Evolutionary conservation across 2,113 vertebrate genomes (phyloP).

Genomic region (Girardinichthys multiradiatus): DNA sequence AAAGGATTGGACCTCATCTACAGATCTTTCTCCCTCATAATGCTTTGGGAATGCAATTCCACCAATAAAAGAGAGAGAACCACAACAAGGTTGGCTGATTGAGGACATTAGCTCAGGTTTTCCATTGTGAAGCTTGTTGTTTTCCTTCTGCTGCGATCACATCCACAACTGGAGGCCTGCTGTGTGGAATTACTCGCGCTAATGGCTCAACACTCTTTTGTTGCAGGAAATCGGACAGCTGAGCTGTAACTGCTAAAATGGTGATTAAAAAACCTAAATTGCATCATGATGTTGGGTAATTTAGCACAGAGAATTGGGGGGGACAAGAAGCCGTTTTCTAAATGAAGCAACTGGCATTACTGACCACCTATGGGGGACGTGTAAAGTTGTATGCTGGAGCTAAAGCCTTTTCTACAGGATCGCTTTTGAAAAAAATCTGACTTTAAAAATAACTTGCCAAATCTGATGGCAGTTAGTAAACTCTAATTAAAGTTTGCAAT

Average conservation of each 20-base stretch:
- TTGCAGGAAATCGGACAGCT: constrained; percentile 84
- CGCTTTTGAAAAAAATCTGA: constrained; percentile 43
- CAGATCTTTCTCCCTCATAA: constrained; percentile 36
- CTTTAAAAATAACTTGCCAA: constrained; percentile 66
- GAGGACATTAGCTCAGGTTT: constrained; percentile 73
- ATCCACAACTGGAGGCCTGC: constrained; percentile 80
- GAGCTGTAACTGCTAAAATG: constrained; percentile 80
- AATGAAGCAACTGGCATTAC: constrained; percentile 66
- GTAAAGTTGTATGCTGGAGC: constrained; percentile 53
- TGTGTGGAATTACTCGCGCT: constrained; percentile 81
- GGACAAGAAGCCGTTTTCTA: constrained; percentile 41
- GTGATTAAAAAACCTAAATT: constrained; percentile 83
- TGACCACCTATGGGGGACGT: constrained; percentile 61
- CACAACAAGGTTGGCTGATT: constrained; percentile 67
- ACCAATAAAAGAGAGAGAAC: constrained; percentile 44
- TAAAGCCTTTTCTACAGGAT: constrained; percentile 32
- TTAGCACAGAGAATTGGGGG: constrained; percentile 25
- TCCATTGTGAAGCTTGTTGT: constrained; percentile 69
- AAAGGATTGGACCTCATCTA: constrained; percentile 45
- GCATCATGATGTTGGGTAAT: constrained; percentile 82
- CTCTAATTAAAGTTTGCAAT: constrained; percentile 78
- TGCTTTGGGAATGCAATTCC: constrained; percentile 51
- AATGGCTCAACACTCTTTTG: constrained; percentile 82
- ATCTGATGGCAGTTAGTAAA: constrained; percentile 69
- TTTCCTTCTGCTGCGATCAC: constrained; percentile 66